Evolutionary conservation across 30 jellyfish, hydroid and myxozoan genomes (phyloP), one percentile per base, ranked within the genome.

Genomic region (Chrysaora quinquecirrha): DNA sequence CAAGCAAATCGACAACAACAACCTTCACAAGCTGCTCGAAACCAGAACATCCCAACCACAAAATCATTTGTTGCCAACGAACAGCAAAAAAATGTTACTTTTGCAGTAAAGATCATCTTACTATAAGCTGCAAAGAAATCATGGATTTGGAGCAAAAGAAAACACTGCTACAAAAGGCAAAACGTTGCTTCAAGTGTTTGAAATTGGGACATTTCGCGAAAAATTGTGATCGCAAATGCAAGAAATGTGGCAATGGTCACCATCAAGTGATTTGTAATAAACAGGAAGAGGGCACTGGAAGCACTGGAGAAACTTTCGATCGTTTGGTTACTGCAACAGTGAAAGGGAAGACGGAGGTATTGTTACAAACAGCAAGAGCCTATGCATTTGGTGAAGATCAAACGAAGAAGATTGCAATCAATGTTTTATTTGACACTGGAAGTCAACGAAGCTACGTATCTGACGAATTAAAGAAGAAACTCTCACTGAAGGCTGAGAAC

Each of bases 101-200:
- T 34, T 81, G 91, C 74, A 67, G 63, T 22, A 81, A 81, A 32
- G 84, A 34, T 18, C 91, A 81, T 32, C 63, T 34, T 47, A 20
- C 91, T 0, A 70, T 22, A 9, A 28, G 48, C 1, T 80, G 84
- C 68, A 29, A 35, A 1, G 90, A 80, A 21, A 52, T 80, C 52
- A 80, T 76, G 21, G 90, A 64, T 34, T 0, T 80, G 19, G 47
- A 30, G 19, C 63, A 80, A 23, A 35, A 67, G 27, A 80, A 64
- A 69, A n/a, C 75, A 21, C 24, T 30, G 7, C 34, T 80, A 28
- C 21, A 34, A 68, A 63, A 65, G 38, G 90, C 81, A 3, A 64
- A 67, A 27, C 71, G 90, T 2, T 80, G 90, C 73, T 80, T 80
- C 47, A 80, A 80, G 46, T 80, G 90, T 66, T 58, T 80, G 29